Evolutionary conservation across 2,113 vertebrate genomes (phyloP).

Genomic region (Sylvietta virens): DNA sequence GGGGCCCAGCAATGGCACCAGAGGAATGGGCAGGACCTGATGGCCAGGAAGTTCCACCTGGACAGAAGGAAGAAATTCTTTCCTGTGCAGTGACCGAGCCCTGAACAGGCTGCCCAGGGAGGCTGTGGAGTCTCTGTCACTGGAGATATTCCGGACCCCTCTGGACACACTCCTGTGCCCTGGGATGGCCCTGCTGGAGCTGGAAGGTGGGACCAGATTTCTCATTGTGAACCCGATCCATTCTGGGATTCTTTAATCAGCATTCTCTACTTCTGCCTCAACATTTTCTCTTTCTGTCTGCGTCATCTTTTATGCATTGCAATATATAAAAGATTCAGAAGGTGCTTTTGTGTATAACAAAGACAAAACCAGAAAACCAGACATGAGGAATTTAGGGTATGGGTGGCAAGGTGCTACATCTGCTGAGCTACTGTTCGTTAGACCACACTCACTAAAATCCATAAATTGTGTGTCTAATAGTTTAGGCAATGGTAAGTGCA

Average conservation of each 20-base stretch:
- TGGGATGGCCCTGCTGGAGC: not conserved
- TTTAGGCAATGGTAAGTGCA: not conserved
- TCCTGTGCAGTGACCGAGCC: accelerated
- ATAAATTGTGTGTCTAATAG: not conserved
- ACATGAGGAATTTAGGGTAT: not conserved
- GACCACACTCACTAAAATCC: not conserved
- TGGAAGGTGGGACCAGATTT: not conserved
- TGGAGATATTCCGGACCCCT: not conserved
- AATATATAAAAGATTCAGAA: not conserved
- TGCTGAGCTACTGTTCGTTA: not conserved
- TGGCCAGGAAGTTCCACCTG: not conserved
- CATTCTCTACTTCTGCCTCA: not conserved
- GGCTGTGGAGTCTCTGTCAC: not conserved
- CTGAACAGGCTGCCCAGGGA: accelerated
- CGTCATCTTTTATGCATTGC: not conserved
- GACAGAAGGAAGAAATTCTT: accelerated
- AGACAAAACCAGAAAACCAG: not conserved
- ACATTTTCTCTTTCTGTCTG: not conserved
- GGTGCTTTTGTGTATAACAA: not conserved
- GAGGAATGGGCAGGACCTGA: not conserved
- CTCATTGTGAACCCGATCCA: accelerated
- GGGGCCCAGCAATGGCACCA: not conserved
- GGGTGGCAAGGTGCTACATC: not conserved
- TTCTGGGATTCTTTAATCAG: not conserved
- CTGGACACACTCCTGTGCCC: not conserved